phyloP scores from a whole-genome alignment of 64 coral and sea anemone genomes.

The Pachyseris speciosa region DNA sequence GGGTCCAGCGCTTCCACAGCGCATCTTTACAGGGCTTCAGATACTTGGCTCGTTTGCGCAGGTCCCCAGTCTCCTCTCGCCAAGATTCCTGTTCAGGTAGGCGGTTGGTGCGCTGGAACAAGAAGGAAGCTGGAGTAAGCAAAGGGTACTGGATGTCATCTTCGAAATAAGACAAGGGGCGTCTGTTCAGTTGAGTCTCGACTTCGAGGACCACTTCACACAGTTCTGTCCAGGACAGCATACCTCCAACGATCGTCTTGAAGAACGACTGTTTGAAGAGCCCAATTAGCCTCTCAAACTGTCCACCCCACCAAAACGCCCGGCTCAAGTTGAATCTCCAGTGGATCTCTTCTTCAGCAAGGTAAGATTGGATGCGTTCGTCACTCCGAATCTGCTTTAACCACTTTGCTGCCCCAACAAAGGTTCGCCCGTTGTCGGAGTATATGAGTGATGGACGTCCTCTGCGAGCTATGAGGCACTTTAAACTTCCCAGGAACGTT shows the following conservation, averaged over 20 bases:
- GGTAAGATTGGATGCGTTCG: not conserved
- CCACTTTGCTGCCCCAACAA: conserved; percentile 53
- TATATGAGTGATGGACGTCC: conserved; percentile 37
- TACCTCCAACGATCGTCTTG: conserved; percentile 47
- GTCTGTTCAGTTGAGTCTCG: conserved; percentile 31
- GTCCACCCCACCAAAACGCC: conserved; percentile 59
- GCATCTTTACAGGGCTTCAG: conserved; percentile 36
- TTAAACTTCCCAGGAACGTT: conserved; percentile 37
- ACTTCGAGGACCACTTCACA: conserved; percentile 46
- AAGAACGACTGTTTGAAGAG: conserved; percentile 55
- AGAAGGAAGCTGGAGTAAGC: conserved; percentile 38
- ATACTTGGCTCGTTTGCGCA: conserved; percentile 27
- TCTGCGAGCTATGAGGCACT: conserved; percentile 26
- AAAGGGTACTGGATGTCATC: conserved; percentile 41
- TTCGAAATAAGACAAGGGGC: conserved; percentile 48
- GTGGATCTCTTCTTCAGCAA: not conserved
- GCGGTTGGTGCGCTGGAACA: conserved; percentile 48
- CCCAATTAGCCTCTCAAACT: conserved; percentile 58
- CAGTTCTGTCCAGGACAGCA: conserved; percentile 47
- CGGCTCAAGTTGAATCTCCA: conserved; percentile 64
- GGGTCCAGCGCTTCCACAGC: conserved; percentile 55
- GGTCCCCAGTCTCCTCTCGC: not conserved
- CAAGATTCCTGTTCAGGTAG: conserved; percentile 52
- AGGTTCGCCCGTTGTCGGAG: conserved; percentile 67
- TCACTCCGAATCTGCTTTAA: conserved; percentile 18